Conservation (phyloP, 2,888 invertebrate genomes). For the Cheilosia vulpina region DNA sequence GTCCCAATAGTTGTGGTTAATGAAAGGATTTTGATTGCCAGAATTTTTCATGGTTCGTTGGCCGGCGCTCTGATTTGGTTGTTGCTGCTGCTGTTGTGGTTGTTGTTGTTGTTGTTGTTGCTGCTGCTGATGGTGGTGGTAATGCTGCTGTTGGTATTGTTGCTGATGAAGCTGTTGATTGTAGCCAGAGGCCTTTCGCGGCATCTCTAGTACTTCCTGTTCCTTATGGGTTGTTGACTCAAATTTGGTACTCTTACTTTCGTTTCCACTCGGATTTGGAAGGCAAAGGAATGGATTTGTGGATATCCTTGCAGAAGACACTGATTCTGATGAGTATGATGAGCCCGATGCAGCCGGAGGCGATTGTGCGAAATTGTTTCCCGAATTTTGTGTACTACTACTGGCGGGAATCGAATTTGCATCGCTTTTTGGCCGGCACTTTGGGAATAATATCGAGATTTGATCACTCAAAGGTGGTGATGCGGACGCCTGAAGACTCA, state of each 20-base stretch:
- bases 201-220: slow-evolving; percentile 79
- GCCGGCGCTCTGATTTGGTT: slow-evolving; percentile 11
- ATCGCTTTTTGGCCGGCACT: slow-evolving; percentile 90
- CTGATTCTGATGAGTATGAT: slow-evolving; percentile 82
- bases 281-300: slow-evolving; percentile 83
- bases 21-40: slow-evolving; percentile 81
- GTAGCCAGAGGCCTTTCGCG: slow-evolving; percentile 78
- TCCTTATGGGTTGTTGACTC: slow-evolving; percentile 53
- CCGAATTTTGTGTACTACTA: slow-evolving; percentile 76
- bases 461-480: slow-evolving; percentile 87
- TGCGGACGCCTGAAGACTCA: slow-evolving; percentile 82
- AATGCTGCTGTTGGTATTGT: slow-evolving; percentile 61
- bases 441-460: slow-evolving; percentile 93
- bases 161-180: slow-evolving; percentile 76
- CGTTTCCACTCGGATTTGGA: slow-evolving; percentile 59
- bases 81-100: slow-evolving; percentile 28
- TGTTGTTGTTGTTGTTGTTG: slow-evolving; percentile 74
- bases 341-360: slow-evolving; percentile 82
- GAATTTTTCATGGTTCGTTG: slow-evolving; percentile 56
- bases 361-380: slow-evolving; percentile 81
- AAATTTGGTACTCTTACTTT: slow-evolving; percentile 55
- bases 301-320: slow-evolving; percentile 83
- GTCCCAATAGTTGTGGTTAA: slow-evolving; percentile 82
- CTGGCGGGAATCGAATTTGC: slow-evolving; percentile 84
- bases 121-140: slow-evolving; percentile 75